phyloP scores from a whole-genome alignment of 2,888 invertebrate species.

The Lasioglossum pauxillum region DNA sequence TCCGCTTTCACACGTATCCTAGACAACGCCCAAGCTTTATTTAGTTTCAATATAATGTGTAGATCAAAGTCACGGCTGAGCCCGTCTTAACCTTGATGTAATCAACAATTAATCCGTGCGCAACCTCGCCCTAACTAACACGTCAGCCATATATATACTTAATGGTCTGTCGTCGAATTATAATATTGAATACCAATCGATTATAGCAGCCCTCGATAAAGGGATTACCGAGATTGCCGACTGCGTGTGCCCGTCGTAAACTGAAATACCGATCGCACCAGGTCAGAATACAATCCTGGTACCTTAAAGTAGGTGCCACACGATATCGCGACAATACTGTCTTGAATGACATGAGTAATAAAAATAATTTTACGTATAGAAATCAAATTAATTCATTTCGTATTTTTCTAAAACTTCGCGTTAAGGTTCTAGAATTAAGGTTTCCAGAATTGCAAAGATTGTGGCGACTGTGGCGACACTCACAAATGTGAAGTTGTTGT shows the following conservation, averaged over 20 bases:
- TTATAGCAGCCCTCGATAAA: background rate
- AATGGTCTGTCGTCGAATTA: constrained; percentile 1
- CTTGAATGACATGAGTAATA: too few species aligned
- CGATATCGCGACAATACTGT: background rate
- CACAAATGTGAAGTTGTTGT: too few species aligned
- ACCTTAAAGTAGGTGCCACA: background rate
- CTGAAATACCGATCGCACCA: background rate
- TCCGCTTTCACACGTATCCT: too few species aligned
- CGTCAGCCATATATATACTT: background rate
- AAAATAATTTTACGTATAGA: too few species aligned
- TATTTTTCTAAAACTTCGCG: too few species aligned
- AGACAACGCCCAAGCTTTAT: background rate
- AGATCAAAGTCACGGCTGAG: background rate
- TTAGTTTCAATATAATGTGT: background rate
- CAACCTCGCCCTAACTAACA: background rate
- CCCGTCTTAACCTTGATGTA: background rate
- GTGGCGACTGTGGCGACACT: too few species aligned
- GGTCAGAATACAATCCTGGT: background rate
- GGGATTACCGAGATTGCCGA: constrained; percentile 3
- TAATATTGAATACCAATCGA: constrained; percentile 9
- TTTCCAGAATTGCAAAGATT: too few species aligned
- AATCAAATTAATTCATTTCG: too few species aligned
- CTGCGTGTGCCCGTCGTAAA: background rate
- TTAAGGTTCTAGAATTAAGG: too few species aligned
- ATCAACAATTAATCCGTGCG: background rate